A percentile compares a stretch with the other conserved stretches of the same genome.
Evolutionary conservation across 2,888 invertebrate genomes (phyloP).

Genomic region (Automeris io): DNA sequence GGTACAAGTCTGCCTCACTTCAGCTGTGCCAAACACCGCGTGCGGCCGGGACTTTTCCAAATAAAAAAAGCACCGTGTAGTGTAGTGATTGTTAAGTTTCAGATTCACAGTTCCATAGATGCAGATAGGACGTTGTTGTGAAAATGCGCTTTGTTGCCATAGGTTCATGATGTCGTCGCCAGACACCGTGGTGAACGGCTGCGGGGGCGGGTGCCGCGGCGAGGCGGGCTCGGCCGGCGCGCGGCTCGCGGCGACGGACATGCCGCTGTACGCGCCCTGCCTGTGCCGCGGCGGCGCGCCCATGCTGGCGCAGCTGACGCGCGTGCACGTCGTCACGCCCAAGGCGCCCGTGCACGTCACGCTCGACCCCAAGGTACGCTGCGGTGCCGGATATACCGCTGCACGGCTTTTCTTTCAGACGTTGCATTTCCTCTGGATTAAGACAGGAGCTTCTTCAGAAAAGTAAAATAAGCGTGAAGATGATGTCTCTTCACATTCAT

Average conservation of each 20-base stretch:
- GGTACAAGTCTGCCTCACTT: too few relatives aligned
- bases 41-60: too few relatives aligned
- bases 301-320: constrained; percentile 37
- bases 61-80: too few relatives aligned
- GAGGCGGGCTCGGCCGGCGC: constrained; percentile 87
- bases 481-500: too few relatives aligned
- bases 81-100: too few relatives aligned
- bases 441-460: too few relatives aligned
- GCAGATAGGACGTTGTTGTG: too few relatives aligned
- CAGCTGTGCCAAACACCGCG: too few relatives aligned
- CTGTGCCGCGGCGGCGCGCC: constrained; percentile 35
- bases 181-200: constrained; percentile 87
- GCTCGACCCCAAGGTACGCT: constrained; percentile 71
- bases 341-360: constrained; percentile 95
- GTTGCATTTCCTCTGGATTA: not conserved
- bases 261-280: constrained; percentile 65
- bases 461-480: too few relatives aligned
- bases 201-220: constrained; percentile 85
- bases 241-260: constrained; percentile 89
- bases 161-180: constrained; percentile 88
- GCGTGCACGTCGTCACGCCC: constrained; percentile 79
- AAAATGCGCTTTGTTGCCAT: not conserved
- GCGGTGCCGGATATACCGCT: too few relatives aligned
- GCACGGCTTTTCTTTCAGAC: too few relatives aligned
- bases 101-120: too few relatives aligned